Evolutionary conservation across 2,888 invertebrate species (phyloP).

Genomic region (Lottia gigantea): DNA sequence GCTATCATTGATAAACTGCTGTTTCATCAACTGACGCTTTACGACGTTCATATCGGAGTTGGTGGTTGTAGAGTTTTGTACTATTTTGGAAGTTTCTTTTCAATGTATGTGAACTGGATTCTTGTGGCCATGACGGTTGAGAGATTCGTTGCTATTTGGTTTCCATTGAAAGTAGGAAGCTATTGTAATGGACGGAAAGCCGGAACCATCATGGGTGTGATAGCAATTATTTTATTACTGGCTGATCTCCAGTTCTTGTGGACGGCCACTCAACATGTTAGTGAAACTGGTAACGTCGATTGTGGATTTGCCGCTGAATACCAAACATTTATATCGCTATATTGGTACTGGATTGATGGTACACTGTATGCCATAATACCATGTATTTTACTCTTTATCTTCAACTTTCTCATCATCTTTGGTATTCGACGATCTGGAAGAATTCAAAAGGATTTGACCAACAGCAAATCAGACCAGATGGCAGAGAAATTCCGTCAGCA

Average conservation of each 20-base stretch:
- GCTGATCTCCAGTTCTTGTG: constrained; percentile 45
- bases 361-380: constrained; percentile 48
- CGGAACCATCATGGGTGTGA: constrained; percentile 25
- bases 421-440: constrained; percentile 32
- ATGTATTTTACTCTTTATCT: constrained; percentile 40
- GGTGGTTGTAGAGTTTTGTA: constrained; percentile 46
- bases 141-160: constrained; percentile 58
- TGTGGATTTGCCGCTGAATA: constrained; percentile 34
- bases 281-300: constrained; percentile 11
- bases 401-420: constrained; percentile 49
- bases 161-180: constrained; percentile 46
- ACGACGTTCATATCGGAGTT: constrained; percentile 39
- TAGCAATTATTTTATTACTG: constrained; percentile 34
- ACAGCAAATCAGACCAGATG: constrained; percentile 33
- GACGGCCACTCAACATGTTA: constrained; percentile 33
- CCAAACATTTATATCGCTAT: constrained; percentile 34
- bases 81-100: constrained; percentile 45
- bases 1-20: constrained; percentile 46
- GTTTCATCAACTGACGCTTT: constrained; percentile 39
- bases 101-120: constrained; percentile 57
- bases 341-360: constrained; percentile 57
- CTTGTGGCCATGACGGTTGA: constrained; percentile 58
- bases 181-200: constrained; percentile 42
- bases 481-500: constrained; percentile 47
- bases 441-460: constrained; percentile 37